A percentile compares a stretch with the other conserved stretches of the same genome.
phyloP scores from a whole-genome alignment of 2,113 vertebrate species.

The Gadus macrocephalus region DNA sequence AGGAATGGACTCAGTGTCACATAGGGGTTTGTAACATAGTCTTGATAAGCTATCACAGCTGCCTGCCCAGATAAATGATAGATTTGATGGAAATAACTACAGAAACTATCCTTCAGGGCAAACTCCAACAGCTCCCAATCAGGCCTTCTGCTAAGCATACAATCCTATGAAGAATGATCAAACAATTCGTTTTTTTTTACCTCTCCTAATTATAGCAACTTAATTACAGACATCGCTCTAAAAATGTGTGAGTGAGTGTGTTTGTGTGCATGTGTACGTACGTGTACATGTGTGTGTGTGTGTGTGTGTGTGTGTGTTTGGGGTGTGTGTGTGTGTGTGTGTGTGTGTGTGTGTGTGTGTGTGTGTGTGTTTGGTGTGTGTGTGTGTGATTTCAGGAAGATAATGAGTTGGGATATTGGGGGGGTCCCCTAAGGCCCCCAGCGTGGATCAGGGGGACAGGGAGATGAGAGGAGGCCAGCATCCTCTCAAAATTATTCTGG shows the following conservation, averaged over 20 bases:
- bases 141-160: constrained; percentile 25
- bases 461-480: constrained; percentile 87
- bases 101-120: constrained; percentile 38
- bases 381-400: constrained; percentile 68
- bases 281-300: no score
- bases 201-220: constrained; percentile 44
- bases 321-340: neutral
- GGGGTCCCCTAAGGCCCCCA: constrained; percentile 67
- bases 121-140: constrained; percentile 26
- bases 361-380: constrained; percentile 10
- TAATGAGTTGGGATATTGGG: constrained; percentile 78
- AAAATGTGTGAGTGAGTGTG: constrained; percentile 24
- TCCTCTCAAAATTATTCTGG: constrained; percentile 97
- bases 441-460: constrained; percentile 69
- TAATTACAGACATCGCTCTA: constrained; percentile 76
- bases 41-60: no score
- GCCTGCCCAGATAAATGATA: no score
- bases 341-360: neutral
- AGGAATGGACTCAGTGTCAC: no score
- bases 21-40: no score
- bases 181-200: constrained; percentile 55
- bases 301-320: neutral
- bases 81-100: constrained; percentile 40
- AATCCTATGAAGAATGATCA: constrained; percentile 35
- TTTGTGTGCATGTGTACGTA: neutral